Base-by-base conservation (phyloP, 1,140 invertebrate genomes). In the Grapholita molesta region DNA sequence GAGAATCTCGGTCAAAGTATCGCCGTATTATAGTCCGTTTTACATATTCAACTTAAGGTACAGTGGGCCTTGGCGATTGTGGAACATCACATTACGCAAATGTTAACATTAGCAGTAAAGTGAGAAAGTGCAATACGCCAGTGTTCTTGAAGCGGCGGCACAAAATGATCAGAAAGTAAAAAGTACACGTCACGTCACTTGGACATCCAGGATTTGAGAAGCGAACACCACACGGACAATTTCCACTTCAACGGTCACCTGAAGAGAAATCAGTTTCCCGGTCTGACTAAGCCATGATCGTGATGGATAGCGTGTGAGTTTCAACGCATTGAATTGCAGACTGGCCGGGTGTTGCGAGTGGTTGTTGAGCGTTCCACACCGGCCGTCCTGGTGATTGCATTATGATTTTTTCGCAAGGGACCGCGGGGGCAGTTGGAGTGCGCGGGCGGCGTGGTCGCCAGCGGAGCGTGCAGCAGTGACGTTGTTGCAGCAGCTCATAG, bases 381-480 rank as follows among this genome's bases (percentile, higher is more conserved):
- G 83, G 72, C 89, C 86, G 88, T 86, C 88, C 84, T 86, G 89
- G 84, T 88, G 86, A 90, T 91, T 90, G 90, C 88, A 91, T 91
- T 90, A 90, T 90, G 84, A 90, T 91, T 90, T 91, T 81, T 91
- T 90, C 88, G 88, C 88, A 89, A 90, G 86, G 88, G 88, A 86
- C 80, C 82, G 84, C 84, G 84, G 86, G 84, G 86, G 85, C 69
- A 84, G 69, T 66, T 70, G 69, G 53, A 75, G 73, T 38, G 79
- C 76, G 85, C 85, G 85, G 85, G 82, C 77, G 79, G 79, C 68
- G 75, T 70, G 80, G 74, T 72, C 80, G 82, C 69, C 87, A 89
- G 80, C 88, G 78, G 76, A 89, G 77, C 87, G 88, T 89, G 86
- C 83, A 84, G 79, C 79, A 48, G 42, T 8, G 42, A 2, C 6